A percentile compares a stretch with the other conserved stretches of the same genome.
Conservation (phyloP, 1,140 invertebrate genomes). For the Arion vulgaris region DNA sequence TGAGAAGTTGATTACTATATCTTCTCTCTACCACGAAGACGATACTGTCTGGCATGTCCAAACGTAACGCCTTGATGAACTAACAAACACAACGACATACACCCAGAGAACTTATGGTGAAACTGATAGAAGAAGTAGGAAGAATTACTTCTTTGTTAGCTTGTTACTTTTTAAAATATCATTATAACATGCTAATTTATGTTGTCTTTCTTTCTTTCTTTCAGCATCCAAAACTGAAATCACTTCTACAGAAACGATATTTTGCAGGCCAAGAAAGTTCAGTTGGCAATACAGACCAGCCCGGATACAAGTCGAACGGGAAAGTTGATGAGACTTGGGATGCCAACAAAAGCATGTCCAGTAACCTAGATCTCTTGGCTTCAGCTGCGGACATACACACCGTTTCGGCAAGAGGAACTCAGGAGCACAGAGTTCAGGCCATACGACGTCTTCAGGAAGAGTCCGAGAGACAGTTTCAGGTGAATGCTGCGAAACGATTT, state of each 20-base stretch:
- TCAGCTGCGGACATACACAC: constrained; percentile 19
- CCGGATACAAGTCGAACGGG: neutral
- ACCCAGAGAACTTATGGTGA: no score
- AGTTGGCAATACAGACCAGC: neutral
- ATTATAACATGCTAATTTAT: no score
- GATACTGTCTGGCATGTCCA: no score
- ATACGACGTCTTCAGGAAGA: neutral
- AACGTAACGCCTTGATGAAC: no score
- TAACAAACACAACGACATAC: no score
- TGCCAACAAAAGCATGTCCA: neutral
- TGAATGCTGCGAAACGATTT: neutral
- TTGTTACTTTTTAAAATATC: no score
- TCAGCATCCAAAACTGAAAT: constrained; percentile 14
- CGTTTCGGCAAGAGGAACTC: neutral
- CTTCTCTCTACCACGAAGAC: no score
- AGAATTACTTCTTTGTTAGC: no score
- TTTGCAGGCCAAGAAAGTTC: constrained; percentile 3
- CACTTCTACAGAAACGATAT: constrained; percentile 4
- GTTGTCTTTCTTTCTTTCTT: neutral
- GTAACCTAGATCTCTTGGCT: constrained; percentile 2
- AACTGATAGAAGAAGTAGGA: no score
- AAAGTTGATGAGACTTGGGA: neutral
- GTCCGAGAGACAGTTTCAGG: neutral
- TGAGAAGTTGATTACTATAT: no score
- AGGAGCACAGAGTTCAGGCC: neutral